Base-by-base conservation (phyloP, 2,113 vertebrate genomes). In the Chaenogobius annularis region DNA sequence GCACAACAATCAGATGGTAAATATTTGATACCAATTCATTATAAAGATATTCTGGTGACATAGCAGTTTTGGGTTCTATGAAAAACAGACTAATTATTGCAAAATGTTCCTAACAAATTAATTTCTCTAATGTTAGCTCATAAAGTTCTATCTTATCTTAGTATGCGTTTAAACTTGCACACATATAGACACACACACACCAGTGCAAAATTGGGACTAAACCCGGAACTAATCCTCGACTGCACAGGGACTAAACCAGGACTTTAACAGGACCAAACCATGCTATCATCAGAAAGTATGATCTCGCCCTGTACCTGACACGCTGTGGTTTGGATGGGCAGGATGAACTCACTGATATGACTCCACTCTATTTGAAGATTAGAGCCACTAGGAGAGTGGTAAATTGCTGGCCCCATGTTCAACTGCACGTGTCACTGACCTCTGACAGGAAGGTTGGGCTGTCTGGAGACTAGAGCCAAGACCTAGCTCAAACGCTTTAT, bases 1-100 rank as follows among this genome's bases (percentile, higher is more conserved):
- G 31, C 68, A 68, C 11, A 55, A 56, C 19, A 72, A 72, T 59
- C 46, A 47, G 17, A 62, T 66, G 61, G 17, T 63, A 63, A 17
- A 31, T 40, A 43, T 63, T 11, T 72, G 11, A 35, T 52, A 46
- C 13, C 50, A 4, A 17, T 44, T 66, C 4, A 44, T 26, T 26
- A 37, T 31, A 26, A 35, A 5, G 14, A 17, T 19, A 61, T 35
- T 61, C 26, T 6, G 26, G 14, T 19, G 58, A 23, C 23, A 9
- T 17, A 10, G 58, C 13, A 15, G 26, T 15, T 26, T 35, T 61
- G 23, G 7, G 22, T 23, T 58, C 44, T 46, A 46, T 46, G n/a
- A 46, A 12, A 46, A 11, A 46, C 44, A 46, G 10, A 11, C 44
- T 46, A 43, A 43, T 43, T 43, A 31, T 31, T 0, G 37, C 37